A percentile compares a stretch with the other conserved stretches of the same genome.
Conservation (phyloP, 37 sponge, comb jelly and placozoan species). For the Bolinopsis microptera region DNA sequence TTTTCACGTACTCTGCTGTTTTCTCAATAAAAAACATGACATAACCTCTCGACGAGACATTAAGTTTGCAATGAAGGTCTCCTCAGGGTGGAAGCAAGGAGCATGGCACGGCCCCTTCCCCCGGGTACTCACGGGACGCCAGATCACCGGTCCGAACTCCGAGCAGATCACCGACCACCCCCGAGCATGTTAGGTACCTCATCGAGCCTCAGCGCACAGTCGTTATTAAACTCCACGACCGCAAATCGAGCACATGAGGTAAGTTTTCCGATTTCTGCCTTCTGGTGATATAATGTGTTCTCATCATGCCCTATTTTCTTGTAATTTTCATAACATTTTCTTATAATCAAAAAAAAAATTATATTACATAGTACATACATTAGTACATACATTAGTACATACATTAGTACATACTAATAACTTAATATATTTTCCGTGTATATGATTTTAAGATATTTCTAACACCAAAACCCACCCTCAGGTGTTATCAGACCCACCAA, state of each 20-base stretch:
- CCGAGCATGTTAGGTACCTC: neutral
- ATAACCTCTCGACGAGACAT: neutral
- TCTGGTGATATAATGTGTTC: too few relatives aligned
- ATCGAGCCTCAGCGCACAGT: slow-evolving; percentile 27
- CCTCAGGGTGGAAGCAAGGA: slow-evolving; percentile 40
- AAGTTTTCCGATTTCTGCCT: too few relatives aligned
- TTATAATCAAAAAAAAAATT: too few relatives aligned
- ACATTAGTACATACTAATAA: too few relatives aligned
- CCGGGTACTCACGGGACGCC: slow-evolving; percentile 41
- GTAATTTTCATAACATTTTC: too few relatives aligned
- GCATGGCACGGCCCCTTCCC: slow-evolving; percentile 29
- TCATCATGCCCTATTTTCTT: too few relatives aligned
- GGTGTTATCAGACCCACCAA: slow-evolving; percentile 9
- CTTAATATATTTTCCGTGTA: too few relatives aligned
- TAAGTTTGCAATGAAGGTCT: slow-evolving; percentile 46
- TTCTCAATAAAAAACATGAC: neutral
- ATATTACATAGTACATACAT: too few relatives aligned
- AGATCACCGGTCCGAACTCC: neutral
- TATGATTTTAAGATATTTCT: too few relatives aligned
- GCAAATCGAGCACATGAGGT: slow-evolving; percentile 7
- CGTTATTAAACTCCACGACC: slow-evolving; percentile 32
- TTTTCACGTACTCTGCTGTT: neutral
- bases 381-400: too few relatives aligned
- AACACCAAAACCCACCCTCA: neutral
- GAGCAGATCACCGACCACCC: neutral